Conservation (phyloP, 2,888 invertebrate species). For the Agrotis puta region DNA sequence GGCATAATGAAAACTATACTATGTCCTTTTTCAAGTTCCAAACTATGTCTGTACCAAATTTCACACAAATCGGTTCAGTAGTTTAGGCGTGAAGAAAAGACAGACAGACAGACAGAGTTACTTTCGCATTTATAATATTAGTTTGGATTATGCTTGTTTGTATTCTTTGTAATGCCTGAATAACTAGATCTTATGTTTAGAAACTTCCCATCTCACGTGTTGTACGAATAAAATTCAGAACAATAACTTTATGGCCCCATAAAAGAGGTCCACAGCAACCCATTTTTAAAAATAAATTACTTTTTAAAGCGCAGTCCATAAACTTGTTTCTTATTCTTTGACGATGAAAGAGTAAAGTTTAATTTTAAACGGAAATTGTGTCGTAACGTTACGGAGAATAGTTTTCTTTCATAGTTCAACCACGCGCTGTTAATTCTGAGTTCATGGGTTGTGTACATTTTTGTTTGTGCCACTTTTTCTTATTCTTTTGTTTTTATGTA, state of each 20-base stretch:
- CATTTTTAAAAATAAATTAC: slow-evolving; percentile 44
- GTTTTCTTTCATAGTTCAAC: slow-evolving; percentile 31
- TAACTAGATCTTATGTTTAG: background rate
- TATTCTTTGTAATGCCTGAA: background rate
- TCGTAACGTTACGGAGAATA: slow-evolving; percentile 28
- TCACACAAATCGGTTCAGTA: no score
- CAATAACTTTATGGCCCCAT: slow-evolving; percentile 44
- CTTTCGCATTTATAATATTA: no score
- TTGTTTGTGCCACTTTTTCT: slow-evolving; percentile 29
- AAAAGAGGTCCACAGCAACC: slow-evolving; percentile 28
- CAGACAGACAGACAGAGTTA: no score
- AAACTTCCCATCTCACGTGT: background rate
- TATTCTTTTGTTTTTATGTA: background rate
- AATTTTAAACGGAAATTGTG: slow-evolving; percentile 44
- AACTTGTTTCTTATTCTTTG: slow-evolving; percentile 31
- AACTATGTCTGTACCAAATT: no score
- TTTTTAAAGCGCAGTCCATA: slow-evolving; percentile 25
- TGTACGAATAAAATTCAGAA: slow-evolving; percentile 26
- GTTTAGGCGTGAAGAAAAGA: no score
- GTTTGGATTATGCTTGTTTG: no score
- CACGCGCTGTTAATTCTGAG: slow-evolving; percentile 8
- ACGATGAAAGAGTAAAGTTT: slow-evolving; percentile 40
- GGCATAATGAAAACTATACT: no score
- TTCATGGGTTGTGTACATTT: slow-evolving; percentile 11
- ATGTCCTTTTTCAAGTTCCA: no score